These are phyloP conservation scores for Nomada fucata DNA, from an alignment of 2,888 invertebrate species.

Conservation along the genomic window DNA sequence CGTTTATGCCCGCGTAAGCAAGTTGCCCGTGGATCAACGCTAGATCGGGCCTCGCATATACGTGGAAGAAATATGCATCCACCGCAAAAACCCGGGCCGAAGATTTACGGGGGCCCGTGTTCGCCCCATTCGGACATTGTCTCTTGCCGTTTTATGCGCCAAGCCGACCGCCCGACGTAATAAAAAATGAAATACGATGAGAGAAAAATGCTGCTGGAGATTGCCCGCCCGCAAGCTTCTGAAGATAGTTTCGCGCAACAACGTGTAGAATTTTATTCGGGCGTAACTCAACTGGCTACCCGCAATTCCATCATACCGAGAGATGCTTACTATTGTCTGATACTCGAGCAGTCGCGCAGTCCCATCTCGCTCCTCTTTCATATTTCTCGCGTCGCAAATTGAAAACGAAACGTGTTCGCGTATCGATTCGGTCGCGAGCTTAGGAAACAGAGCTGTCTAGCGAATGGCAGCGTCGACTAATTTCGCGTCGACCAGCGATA, in stretches of 20 bases:
- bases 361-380: neutral
- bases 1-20: conserved; percentile 49
- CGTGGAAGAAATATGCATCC: conserved; percentile 53
- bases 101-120: conserved; percentile 52
- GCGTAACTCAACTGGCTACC: neutral
- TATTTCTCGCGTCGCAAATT: neutral
- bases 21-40: conserved; percentile 27
- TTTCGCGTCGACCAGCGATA: conserved; percentile 18
- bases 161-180: neutral
- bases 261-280: neutral
- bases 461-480: conserved; percentile 10
- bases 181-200: conserved; percentile 50
- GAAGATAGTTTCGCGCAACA: neutral
- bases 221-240: neutral
- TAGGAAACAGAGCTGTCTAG: neutral
- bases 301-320: too few relatives aligned
- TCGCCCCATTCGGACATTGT: conserved; percentile 44
- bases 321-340: too few relatives aligned
- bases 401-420: neutral
- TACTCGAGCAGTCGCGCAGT: too few relatives aligned
- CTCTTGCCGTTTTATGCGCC: conserved; percentile 42
- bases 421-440: neutral
- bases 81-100: conserved; percentile 27
- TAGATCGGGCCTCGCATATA: conserved; percentile 36
- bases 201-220: conserved; percentile 24